Evolutionary conservation across 2,797 vertebrate species (phyloP).

Genomic region (Spizella passerina): DNA sequence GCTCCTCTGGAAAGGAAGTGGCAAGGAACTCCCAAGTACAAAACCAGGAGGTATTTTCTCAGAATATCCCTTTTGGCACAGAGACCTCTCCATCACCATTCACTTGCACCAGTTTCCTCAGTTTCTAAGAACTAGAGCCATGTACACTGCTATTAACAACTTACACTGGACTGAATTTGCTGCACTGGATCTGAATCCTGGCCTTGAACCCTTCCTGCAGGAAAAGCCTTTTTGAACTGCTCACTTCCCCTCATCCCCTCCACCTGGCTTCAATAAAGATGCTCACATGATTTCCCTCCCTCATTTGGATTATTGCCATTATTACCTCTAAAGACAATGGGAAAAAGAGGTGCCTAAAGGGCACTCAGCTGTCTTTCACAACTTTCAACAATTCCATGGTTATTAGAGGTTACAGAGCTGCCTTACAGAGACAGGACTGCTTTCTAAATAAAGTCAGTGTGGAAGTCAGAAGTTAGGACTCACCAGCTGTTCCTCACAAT

Average conservation of each 20-base stretch:
- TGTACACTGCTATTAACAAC: not conserved
- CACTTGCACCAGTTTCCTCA: not conserved
- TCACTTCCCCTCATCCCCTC: not conserved
- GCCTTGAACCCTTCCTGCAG: not conserved
- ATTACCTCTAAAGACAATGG: not conserved
- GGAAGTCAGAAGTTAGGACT: not conserved
- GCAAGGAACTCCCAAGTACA: not conserved
- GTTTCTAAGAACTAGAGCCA: not conserved
- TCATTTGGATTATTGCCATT: not conserved
- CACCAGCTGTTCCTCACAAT: conserved; percentile 98
- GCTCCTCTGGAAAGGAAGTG: not conserved
- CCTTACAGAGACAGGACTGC: not conserved
- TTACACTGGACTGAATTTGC: not conserved
- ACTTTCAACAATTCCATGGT: not conserved
- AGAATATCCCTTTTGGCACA: rapidly evolving
- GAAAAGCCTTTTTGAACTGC: not conserved
- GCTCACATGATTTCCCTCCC: not conserved
- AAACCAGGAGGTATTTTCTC: not conserved
- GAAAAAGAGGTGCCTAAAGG: not conserved
- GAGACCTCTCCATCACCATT: not conserved
- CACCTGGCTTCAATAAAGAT: not conserved
- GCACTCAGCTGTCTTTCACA: not conserved
- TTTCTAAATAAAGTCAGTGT: not conserved
- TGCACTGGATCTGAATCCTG: not conserved
- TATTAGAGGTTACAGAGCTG: not conserved